Conservation (phyloP, 23 tunicate species). For the Ciona savignyi region DNA sequence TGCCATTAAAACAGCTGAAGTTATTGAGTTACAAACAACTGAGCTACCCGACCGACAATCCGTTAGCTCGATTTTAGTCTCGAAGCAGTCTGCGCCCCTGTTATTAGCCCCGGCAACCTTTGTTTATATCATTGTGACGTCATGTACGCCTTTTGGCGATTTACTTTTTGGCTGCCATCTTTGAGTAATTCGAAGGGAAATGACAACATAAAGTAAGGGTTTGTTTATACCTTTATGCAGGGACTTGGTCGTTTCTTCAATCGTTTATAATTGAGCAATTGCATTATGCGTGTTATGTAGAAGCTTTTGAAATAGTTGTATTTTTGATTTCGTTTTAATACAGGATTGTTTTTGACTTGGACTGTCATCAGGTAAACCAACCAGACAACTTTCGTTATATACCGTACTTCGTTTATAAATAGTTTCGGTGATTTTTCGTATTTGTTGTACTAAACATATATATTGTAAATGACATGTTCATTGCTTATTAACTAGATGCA, state of each 20-base stretch:
- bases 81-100: constrained; percentile 57
- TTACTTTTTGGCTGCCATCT: constrained; percentile 56
- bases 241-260: background rate
- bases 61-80: constrained; percentile 30
- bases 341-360: too few species aligned
- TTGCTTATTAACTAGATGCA: too few species aligned
- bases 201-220: background rate
- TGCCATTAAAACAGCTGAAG: background rate
- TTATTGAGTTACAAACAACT: background rate
- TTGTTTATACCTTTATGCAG: background rate
- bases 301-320: too few species aligned
- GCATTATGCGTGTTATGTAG: too few species aligned
- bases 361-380: too few species aligned
- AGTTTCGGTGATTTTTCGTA: too few species aligned
- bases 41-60: background rate
- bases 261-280: background rate
- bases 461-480: too few species aligned
- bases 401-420: too few species aligned
- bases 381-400: too few species aligned
- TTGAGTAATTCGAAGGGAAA: constrained; percentile 28
- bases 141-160: constrained; percentile 7
- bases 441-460: too few species aligned
- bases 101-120: background rate
- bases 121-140: constrained; percentile 37
- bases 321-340: too few species aligned